Evolutionary conservation across 2,797 vertebrate genomes (phyloP).

Genomic region (Scarus forsteni): DNA sequence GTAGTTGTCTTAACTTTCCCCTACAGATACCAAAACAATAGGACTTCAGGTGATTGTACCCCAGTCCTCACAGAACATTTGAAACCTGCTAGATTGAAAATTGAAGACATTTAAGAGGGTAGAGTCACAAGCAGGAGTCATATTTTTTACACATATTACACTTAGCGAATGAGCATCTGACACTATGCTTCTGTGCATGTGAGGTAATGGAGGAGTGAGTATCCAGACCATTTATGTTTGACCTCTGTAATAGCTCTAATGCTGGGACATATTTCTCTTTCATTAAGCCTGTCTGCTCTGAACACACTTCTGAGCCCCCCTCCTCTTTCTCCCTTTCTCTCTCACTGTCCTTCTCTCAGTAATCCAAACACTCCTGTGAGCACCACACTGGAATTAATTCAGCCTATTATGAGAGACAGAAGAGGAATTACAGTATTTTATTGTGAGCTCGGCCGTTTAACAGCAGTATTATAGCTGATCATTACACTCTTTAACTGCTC

Average conservation of each 20-base stretch:
- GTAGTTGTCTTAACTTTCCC: no score
- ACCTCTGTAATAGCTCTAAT: constrained; percentile 61
- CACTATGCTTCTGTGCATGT: constrained; percentile 20
- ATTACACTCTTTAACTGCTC: constrained; percentile 83
- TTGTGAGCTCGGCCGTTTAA: constrained; percentile 81
- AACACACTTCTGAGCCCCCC: constrained; percentile 20
- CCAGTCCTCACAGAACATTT: no score
- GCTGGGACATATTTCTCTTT: constrained; percentile 62
- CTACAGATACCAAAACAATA: no score
- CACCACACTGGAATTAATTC: constrained; percentile 77
- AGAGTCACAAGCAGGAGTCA: constrained; percentile 22
- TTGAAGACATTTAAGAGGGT: constrained; percentile 14
- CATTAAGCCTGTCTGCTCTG: constrained; percentile 58
- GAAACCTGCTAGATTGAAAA: constrained; percentile 4
- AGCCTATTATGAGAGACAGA: constrained; percentile 83
- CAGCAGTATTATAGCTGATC: constrained; percentile 82
- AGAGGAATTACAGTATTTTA: constrained; percentile 84
- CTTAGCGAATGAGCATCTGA: constrained; percentile 28
- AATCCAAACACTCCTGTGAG: constrained; percentile 71
- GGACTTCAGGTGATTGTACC: no score
- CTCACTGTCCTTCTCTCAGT: constrained; percentile 51
- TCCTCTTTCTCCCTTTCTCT: constrained; percentile 33
- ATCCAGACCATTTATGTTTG: constrained; percentile 52
- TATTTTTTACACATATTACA: constrained; percentile 29
- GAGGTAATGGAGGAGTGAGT: constrained; percentile 52